Base-by-base conservation (phyloP, 2,888 invertebrate genomes). In the Lithophane ornitopus region DNA sequence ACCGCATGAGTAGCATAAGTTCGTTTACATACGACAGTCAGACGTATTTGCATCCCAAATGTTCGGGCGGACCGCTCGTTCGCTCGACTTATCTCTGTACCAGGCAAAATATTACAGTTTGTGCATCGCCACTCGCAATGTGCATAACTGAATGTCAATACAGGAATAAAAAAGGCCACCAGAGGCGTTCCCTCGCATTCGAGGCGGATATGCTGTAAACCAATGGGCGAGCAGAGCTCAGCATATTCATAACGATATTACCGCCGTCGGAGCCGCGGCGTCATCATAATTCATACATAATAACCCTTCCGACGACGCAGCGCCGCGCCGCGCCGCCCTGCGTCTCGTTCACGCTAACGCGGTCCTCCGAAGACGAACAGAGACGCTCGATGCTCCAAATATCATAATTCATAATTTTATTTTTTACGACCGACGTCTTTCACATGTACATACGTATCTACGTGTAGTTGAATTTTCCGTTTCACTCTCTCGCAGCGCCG, bases 191-290 rank as follows among this genome's bases (percentile, higher is more conserved):
- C 96, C 96, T 92, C 92, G 92, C 92, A 92, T 90, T 89, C 93
- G 93, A 96, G 95, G 95, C 96, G 95, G 95, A 94, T 94, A 93
- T 95, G 92, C 94, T 94, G 93, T 93, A 96, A 94, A 91, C 97
- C 97, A 96, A 97, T 96, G 94, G 93, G 95, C 93, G 96, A 93
- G 89, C 94, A 89, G 94, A 93, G 90, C 94, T 91, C 93, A 92
- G 95, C 95, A 96, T 97, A 97, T 96, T 97, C 97, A 97, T 97
- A 96, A 96, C 95, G 95, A 95, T 96, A 96, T 96, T 97, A 96
- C 96, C 93, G 96, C 93, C 94, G 95, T 89, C 95, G 94, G 94
- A 93, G 94, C 91, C 89, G 93, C 95, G 94, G 94, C 95, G 95
- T 95, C 96, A 94, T 97, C 96, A 97, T 97, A 96, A 96, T 95